Evolutionary conservation across 2,113 vertebrate species (phyloP).

Genomic region (Struthio camelus): DNA sequence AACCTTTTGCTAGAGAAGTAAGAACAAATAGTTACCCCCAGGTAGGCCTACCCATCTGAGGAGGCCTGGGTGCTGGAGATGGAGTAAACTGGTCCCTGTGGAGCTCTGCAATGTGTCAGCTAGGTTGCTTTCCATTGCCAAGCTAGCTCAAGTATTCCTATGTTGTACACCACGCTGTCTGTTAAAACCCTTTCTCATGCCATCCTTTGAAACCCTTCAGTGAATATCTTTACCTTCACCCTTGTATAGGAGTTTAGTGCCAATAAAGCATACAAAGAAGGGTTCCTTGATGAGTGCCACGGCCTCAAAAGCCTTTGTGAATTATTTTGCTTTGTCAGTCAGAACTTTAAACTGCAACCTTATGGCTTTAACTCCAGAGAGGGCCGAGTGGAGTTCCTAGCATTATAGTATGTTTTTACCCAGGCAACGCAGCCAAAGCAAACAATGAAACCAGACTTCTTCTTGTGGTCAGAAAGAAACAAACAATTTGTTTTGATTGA

Average conservation of each 20-base stretch:
- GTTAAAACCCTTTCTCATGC: not conserved
- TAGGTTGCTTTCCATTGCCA: not conserved
- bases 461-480: slow-evolving; percentile 58
- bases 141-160: not conserved
- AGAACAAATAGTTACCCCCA: accelerated
- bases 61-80: not conserved
- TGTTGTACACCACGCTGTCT: accelerated
- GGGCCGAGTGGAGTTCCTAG: slow-evolving; percentile 5
- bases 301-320: not conserved
- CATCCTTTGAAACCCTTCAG: not conserved
- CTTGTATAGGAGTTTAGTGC: accelerated
- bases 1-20: not conserved
- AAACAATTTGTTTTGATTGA: slow-evolving; percentile 67
- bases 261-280: not conserved
- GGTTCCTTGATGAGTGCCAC: not conserved
- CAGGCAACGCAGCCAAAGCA: not conserved
- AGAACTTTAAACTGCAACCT: slow-evolving; percentile 16
- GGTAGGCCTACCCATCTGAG: not conserved
- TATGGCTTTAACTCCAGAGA: not conserved
- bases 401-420: not conserved
- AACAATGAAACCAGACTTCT: slow-evolving; percentile 50
- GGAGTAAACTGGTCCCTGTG: not conserved
- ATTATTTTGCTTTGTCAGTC: slow-evolving; percentile 33
- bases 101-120: accelerated
- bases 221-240: accelerated